These are phyloP conservation scores for Chloroceryle amazona DNA, from an alignment of 2,797 vertebrate genomes.

Conservation along the genomic window DNA sequence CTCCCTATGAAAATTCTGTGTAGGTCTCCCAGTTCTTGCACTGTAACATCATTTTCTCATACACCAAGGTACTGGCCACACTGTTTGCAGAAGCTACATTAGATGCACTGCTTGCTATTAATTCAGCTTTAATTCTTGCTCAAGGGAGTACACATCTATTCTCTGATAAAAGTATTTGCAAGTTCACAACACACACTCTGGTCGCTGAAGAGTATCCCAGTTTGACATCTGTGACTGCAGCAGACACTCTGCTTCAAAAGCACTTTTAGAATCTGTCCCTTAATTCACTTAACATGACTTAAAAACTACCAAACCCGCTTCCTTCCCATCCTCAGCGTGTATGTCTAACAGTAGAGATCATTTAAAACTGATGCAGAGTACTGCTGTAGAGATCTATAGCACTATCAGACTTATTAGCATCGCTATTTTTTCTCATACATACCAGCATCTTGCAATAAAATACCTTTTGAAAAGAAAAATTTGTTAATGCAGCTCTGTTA, in stretches of 20 bases:
- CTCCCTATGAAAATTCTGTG: not conserved
- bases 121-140: not conserved
- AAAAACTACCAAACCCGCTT: not conserved
- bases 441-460: not conserved
- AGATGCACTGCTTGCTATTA: not conserved
- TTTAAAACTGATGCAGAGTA: not conserved
- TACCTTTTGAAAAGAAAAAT: not conserved
- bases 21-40: not conserved
- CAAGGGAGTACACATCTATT: not conserved
- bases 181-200: not conserved
- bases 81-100: not conserved
- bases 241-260: not conserved
- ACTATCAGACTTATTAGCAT: not conserved
- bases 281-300: not conserved
- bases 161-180: not conserved
- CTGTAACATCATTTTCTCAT: not conserved
- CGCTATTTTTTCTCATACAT: not conserved
- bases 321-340: not conserved
- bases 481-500: not conserved
- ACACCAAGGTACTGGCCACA: accelerated
- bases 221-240: not conserved
- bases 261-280: not conserved
- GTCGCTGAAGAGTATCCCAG: not conserved
- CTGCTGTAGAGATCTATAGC: not conserved
- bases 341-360: not conserved